A percentile compares a stretch with the other conserved stretches of the same genome.
Evolutionary conservation across 2,113 vertebrate genomes (phyloP).

Genomic region (Trochalopteron elliotii): DNA sequence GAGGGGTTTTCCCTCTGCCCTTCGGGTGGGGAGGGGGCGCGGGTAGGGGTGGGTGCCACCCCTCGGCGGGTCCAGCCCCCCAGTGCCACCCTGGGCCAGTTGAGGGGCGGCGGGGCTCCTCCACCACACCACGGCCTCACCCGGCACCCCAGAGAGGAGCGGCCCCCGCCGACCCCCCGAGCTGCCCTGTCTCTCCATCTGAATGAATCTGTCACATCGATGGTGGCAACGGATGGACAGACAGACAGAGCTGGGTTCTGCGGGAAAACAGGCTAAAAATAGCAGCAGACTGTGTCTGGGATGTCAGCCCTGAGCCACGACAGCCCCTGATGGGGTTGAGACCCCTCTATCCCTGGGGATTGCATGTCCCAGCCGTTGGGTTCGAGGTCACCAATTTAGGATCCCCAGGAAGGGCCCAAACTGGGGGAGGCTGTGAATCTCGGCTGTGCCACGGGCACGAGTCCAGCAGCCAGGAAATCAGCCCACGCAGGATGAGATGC

Average conservation of each 20-base stretch:
- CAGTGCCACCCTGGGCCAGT: background rate
- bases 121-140: background rate
- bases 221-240: background rate
- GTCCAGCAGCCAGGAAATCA: background rate
- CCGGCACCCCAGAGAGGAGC: background rate
- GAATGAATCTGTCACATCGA: background rate
- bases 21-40: background rate
- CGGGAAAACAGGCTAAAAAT: background rate
- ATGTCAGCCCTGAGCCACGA: background rate
- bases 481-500: background rate
- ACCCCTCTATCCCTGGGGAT: background rate
- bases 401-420: background rate
- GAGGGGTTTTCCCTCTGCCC: background rate
- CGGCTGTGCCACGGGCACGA: background rate
- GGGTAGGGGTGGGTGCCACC: background rate
- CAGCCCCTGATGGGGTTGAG: background rate
- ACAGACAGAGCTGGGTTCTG: background rate
- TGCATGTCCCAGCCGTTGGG: fast-evolving
- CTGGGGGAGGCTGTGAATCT: background rate
- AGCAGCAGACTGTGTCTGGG: background rate
- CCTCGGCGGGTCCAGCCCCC: background rate
- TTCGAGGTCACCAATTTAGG: background rate
- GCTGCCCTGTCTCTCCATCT: background rate
- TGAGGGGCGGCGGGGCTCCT: background rate
- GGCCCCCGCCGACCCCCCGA: background rate